A percentile compares a stretch with the other conserved stretches of the same genome.
These are phyloP conservation scores for Mystacornis crossleyi DNA, from an alignment of 2,113 vertebrate species.

Conservation along the genomic window DNA sequence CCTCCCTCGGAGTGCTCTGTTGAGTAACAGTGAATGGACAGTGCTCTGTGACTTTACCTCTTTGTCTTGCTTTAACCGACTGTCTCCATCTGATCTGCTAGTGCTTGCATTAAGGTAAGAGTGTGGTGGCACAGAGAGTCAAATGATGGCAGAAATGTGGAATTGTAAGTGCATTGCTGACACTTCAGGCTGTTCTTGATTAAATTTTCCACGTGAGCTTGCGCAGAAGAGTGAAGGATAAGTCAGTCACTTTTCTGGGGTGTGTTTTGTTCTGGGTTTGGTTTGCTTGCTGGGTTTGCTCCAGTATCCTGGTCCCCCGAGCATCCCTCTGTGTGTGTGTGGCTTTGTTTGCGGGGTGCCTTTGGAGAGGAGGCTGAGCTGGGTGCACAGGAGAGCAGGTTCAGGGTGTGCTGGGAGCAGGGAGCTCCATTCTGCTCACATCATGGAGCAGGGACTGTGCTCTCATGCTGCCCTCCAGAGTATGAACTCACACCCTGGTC, in stretches of 20 bases:
- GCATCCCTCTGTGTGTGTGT: neutral
- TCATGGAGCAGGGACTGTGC: neutral
- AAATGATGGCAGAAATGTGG: neutral
- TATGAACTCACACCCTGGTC: neutral
- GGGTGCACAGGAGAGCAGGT: neutral
- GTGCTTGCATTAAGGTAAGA: neutral
- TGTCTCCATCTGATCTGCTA: neutral
- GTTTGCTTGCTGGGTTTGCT: neutral
- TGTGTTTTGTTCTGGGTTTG: neutral
- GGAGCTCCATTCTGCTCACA: neutral
- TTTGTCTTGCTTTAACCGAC: neutral
- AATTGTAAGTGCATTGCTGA: neutral
- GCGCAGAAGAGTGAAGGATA: neutral
- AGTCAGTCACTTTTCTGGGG: neutral
- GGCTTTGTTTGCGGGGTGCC: neutral
- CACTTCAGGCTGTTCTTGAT: neutral
- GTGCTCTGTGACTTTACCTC: neutral
- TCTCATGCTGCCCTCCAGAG: conserved; percentile 61
- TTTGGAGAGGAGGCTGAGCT: neutral
- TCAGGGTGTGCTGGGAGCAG: neutral
- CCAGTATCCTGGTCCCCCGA: neutral
- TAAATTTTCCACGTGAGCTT: neutral
- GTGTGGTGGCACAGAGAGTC: neutral
- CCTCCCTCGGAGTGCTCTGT: neutral
- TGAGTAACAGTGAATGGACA: no score